Evolutionary conservation across 2,797 vertebrate species (phyloP), one percentile per base, ranked within the genome.

Genomic region (Hirundo rustica): DNA sequence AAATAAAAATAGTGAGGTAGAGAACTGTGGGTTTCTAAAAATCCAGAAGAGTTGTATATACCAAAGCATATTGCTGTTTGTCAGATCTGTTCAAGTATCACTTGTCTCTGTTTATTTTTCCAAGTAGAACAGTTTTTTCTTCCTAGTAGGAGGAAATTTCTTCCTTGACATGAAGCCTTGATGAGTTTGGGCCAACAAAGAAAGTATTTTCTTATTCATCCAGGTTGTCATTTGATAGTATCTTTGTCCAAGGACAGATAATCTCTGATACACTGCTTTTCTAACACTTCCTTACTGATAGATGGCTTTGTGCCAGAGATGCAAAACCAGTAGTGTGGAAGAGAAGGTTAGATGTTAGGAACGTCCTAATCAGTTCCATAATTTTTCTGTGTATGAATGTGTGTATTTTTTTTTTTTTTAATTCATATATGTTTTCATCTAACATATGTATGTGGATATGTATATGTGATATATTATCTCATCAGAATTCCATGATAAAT

Each of bases 191-290:
- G 13, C 32, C 55, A 73, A 44, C 42, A 82, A 72, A 79, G 20
- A 45, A 3, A 86, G 26, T 64, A 8, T 70, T 84, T 65, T 82
- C 26, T 42, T 79, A 11, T 30, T 89, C 29, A 29, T 94, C 13
- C 34, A 34, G 18, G 18, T 23, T 88, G 32, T 75, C 25, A 30
- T 79, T 79, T 94, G 42, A 64, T 32, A 68, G 17, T 60, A 25
- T 75, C 53, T 73, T 93, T 74, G 78, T 92, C 42, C 38, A 95
- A 92, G 73, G 77, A 92, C 36, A 93, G 30, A 86, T 91, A 14
- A 87, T 85, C 68, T 92, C 75, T 91, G 81, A 77, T 19, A 57
- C 13, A 65, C 25, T 51, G 22, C 25, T 74, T 92, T 85, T 90
- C 89, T 87, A 68, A 53, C 36, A 50, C 10, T 68, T 87, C 36